A percentile compares a stretch with the other conserved stretches of the same genome.
phyloP scores from a whole-genome alignment of 1,140 invertebrate genomes.

The Cotesia typhae region DNA sequence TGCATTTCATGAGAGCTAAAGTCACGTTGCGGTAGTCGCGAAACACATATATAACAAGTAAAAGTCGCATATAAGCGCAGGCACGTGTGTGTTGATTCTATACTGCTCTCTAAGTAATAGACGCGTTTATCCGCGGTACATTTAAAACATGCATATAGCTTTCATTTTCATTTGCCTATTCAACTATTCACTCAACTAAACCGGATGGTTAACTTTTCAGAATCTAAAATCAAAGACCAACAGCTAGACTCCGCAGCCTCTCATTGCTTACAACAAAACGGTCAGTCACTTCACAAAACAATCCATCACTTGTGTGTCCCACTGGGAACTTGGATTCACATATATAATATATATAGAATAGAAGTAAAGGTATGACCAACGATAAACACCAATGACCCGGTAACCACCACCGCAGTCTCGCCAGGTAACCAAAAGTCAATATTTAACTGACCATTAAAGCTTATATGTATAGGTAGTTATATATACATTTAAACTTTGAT shows the following conservation, averaged over 20 bases:
- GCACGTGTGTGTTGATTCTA: conserved; percentile 30
- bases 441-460: conserved; percentile 52
- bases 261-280: background rate
- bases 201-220: conserved; percentile 30
- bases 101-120: conserved; percentile 34
- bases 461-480: background rate
- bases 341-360: conserved; percentile 15
- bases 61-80: background rate
- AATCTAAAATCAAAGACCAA: background rate
- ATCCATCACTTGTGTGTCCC: conserved; percentile 27
- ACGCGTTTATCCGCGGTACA: conserved; percentile 51
- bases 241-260: no score
- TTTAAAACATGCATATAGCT: conserved; percentile 54
- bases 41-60: no score
- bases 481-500: conserved; percentile 1
- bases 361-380: conserved; percentile 17
- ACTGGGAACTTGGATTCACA: conserved; percentile 9
- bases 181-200: background rate
- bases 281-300: conserved; percentile 3
- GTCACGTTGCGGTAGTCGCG: background rate
- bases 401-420: conserved; percentile 40
- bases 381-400: conserved; percentile 43
- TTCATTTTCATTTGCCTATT: conserved; percentile 30
- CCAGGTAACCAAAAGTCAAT: conserved; percentile 50
- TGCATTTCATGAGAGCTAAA: conserved; percentile 13